Conservation (phyloP, 2,113 vertebrate species). For the Thomomys bottae region DNA sequence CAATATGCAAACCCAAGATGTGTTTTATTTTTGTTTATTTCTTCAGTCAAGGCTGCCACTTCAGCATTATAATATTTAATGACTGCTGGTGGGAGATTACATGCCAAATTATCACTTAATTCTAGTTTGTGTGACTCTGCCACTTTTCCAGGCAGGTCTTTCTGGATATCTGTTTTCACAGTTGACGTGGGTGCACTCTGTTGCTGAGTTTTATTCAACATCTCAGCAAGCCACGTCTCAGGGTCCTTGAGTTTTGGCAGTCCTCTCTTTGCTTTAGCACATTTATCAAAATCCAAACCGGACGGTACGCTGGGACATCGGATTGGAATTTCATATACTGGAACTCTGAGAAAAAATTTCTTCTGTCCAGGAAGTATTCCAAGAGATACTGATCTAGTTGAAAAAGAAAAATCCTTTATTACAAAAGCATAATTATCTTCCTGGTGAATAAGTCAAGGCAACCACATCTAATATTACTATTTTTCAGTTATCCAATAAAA, state of each 20-base stretch:
- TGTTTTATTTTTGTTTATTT: constrained; percentile 75
- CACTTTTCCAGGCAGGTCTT: neutral
- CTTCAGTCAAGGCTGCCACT: constrained; percentile 77
- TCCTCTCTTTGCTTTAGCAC: constrained; percentile 69
- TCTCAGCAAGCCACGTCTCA: constrained; percentile 71
- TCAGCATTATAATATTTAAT: constrained; percentile 78
- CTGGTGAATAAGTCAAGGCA: constrained; percentile 39
- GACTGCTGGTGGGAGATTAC: constrained; percentile 68
- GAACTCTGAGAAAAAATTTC: constrained; percentile 67
- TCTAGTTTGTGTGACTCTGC: constrained; percentile 48
- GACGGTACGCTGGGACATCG: constrained; percentile 79
- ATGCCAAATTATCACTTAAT: constrained; percentile 72
- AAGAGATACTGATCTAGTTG: constrained; percentile 68
- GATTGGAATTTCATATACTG: constrained; percentile 57
- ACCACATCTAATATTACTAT: constrained; percentile 1
- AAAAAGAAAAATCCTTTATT: constrained; percentile 53
- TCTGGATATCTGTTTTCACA: neutral
- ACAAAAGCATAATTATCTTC: constrained; percentile 44
- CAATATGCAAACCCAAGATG: constrained; percentile 83
- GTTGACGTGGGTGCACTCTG: neutral
- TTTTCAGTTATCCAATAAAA: constrained; percentile 50
- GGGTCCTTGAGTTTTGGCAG: constrained; percentile 58
- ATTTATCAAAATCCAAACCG: constrained; percentile 82
- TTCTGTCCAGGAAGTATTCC: constrained; percentile 71
- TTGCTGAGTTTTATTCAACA: constrained; percentile 56